A percentile compares a stretch with the other conserved stretches of the same genome.
phyloP scores from a whole-genome alignment of 2,113 vertebrate genomes.

The Galbula dea region DNA sequence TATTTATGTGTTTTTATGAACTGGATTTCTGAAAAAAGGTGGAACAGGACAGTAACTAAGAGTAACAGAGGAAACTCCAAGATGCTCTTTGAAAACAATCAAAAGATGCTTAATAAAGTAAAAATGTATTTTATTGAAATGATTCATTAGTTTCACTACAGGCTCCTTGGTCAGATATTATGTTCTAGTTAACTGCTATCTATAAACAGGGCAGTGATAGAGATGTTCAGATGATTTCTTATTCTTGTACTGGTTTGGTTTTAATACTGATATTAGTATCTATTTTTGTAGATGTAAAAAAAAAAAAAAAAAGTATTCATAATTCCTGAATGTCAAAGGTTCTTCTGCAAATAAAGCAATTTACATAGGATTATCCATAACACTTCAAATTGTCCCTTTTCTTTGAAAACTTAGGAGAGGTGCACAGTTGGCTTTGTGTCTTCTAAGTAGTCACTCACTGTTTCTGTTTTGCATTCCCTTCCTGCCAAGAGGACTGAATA shows the following conservation, averaged over 20 bases:
- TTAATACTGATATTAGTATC: not conserved
- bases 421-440: not conserved
- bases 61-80: not conserved
- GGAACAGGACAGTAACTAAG: not conserved
- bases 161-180: not conserved
- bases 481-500: conserved; percentile 46
- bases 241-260: not conserved
- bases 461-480: conserved; percentile 10
- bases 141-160: not conserved
- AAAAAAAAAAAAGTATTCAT: not conserved
- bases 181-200: not conserved
- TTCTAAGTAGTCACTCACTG: not conserved
- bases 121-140: not conserved
- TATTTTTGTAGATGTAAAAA: not conserved
- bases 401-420: not conserved
- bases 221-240: not conserved
- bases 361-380: not conserved
- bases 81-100: not conserved
- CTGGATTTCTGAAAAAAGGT: not conserved
- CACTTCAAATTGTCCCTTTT: not conserved
- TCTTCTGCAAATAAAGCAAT: not conserved
- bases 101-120: not conserved
- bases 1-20: not conserved
- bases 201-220: not conserved
- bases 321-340: not conserved